Conservation (phyloP, 2,797 vertebrate species). For the Okamejei kenojei region DNA sequence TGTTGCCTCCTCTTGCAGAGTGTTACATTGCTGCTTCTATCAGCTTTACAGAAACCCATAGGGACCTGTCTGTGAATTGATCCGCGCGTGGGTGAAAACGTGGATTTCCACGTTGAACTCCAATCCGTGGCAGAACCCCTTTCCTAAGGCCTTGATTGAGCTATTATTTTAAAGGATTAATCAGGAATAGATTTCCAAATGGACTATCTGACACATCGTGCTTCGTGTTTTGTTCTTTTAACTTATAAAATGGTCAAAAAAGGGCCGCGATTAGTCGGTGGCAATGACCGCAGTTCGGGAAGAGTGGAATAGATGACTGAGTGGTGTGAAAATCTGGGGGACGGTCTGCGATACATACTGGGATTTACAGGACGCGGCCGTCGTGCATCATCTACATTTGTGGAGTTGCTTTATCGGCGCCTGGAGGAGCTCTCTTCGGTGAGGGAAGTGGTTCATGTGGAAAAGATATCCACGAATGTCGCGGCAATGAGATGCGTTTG, state of each 20-base stretch:
- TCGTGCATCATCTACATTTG: constrained; percentile 53
- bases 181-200: not conserved
- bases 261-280: constrained; percentile 43
- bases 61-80: too few relatives aligned
- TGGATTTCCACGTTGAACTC: not conserved
- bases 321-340: constrained; percentile 45
- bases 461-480: constrained; percentile 49
- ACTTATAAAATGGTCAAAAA: not conserved
- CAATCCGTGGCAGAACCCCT: not conserved
- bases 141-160: not conserved
- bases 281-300: constrained; percentile 49
- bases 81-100: too few relatives aligned
- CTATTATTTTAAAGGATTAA: not conserved
- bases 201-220: not conserved
- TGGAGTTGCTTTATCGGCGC: constrained; percentile 46
- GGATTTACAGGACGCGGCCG: constrained; percentile 43
- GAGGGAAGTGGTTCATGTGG: constrained; percentile 42
- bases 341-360: constrained; percentile 44
- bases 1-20: not conserved
- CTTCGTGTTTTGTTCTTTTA: not conserved
- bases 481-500: constrained; percentile 45
- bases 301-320: constrained; percentile 51
- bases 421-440: constrained; percentile 35
- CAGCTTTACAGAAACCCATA: too few relatives aligned
- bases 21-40: too few relatives aligned